Base-by-base conservation (phyloP, 2,888 invertebrate species). In the Diplolepis rosae region DNA sequence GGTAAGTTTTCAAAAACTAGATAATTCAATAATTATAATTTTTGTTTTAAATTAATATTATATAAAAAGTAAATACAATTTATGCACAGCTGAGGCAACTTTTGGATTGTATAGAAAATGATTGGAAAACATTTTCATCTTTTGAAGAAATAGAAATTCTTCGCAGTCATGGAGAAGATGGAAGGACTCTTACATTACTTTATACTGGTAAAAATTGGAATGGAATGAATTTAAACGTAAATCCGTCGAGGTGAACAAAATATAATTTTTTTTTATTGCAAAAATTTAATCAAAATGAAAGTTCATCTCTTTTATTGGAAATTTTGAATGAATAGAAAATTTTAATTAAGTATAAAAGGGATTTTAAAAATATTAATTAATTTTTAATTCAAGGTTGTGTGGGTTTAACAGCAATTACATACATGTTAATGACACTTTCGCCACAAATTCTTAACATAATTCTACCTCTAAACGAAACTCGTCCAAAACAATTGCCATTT, bases 401-500 rank as follows among this genome's bases (percentile, higher is more conserved):
- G 35, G 1, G 9, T n/a, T 7, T n/a, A 3, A 68, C 68, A 11
- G 35, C 1, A 18, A 1, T 54, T 7, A 9, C 11, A 11, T 72
- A 66, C 22, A 28, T 30, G 39, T 66, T 68, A 56, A 18, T 65
- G 15, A 68, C 65, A 54, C 9, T 72, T 13, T 0, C 65, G 5
- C 68, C 71, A 48, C 13, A 28, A 39, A 18, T 72, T 30, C n/a
- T 72, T 1, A 54, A 72, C 15, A 2, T 56, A 0, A 50, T 68
- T 32, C 18, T 68, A 32, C 71, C 71, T 6, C n/a, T 72, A 6
- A 72, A 72, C 50, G 66, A 68, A 56, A 66, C 68, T 6, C 68
- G 71, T 15, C 27, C 27, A 6, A 65, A 68, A 50, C n/a, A 52
- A 56, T 9, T 42, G 28, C 2, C 50, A 9, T 54, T 50, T 2